A percentile compares a stretch with the other conserved stretches of the same genome.
phyloP scores from a whole-genome alignment of 64 coral and sea anemone genomes.

The Montipora efflorescens region DNA sequence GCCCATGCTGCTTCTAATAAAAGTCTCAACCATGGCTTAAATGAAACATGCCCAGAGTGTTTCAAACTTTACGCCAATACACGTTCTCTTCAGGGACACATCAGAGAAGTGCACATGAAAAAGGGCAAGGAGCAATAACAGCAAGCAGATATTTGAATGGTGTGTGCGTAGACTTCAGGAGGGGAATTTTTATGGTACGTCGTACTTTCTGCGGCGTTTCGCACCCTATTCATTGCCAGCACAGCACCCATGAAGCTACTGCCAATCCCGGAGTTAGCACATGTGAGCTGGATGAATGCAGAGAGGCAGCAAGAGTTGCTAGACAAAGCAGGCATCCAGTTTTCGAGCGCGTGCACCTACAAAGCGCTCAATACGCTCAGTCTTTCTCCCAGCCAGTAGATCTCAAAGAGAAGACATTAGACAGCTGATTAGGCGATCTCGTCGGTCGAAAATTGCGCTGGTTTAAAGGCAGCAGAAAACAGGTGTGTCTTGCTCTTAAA shows the following conservation, averaged over 20 bases:
- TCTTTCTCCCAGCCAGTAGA: not conserved
- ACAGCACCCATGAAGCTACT: not conserved
- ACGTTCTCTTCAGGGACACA: not conserved
- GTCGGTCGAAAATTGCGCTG: not conserved
- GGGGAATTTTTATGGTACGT: slow-evolving; percentile 16
- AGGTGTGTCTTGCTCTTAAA: not conserved
- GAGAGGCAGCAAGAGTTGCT: slow-evolving; percentile 12
- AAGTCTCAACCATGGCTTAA: too few relatives aligned
- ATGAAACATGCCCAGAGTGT: not conserved
- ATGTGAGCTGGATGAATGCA: slow-evolving; percentile 22
- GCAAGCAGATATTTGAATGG: slow-evolving; percentile 9
- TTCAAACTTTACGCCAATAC: not conserved
- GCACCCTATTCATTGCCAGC: slow-evolving; percentile 35
- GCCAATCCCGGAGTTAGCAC: not conserved
- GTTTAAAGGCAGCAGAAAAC: slow-evolving; percentile 21
- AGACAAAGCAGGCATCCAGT: slow-evolving; percentile 4
- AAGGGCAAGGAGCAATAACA: not conserved
- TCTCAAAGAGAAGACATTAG: not conserved
- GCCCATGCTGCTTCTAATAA: too few relatives aligned
- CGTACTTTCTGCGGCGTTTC: not conserved
- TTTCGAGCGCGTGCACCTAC: slow-evolving; percentile 25
- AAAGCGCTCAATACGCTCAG: slow-evolving; percentile 5
- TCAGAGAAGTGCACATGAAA: slow-evolving; percentile 24
- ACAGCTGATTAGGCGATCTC: too few relatives aligned
- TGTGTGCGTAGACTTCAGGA: slow-evolving; percentile 12